Conservation (phyloP, 2,113 vertebrate genomes). For the Seriola quinqueradiata region DNA sequence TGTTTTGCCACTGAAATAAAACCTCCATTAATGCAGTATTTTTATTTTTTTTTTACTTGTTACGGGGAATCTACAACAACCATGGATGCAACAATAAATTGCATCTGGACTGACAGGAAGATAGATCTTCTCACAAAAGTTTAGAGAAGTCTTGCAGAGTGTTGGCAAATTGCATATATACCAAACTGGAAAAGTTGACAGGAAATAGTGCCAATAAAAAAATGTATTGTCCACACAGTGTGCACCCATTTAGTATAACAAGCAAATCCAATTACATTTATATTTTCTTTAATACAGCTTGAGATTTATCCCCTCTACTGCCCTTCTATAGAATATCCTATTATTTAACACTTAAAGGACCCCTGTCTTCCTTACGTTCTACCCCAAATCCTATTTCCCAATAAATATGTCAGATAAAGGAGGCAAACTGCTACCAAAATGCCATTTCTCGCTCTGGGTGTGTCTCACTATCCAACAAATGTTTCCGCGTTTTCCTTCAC, state of each 20-base stretch:
- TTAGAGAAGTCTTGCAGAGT: neutral
- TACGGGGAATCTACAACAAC: neutral
- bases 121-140: slow-evolving; percentile 6
- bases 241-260: slow-evolving; percentile 6
- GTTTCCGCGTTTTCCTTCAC: neutral
- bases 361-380: too few relatives aligned
- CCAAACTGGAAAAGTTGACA: neutral
- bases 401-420: neutral
- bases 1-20: slow-evolving; percentile 15
- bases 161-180: slow-evolving; percentile 1
- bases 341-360: neutral
- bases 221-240: neutral
- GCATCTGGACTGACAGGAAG: neutral
- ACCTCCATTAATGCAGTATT: neutral
- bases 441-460: neutral
- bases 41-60: neutral
- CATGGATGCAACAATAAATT: slow-evolving; percentile 16
- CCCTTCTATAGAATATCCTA: neutral
- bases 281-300: neutral
- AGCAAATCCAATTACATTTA: slow-evolving; percentile 25
- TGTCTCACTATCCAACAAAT: slow-evolving; percentile 9
- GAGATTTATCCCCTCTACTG: neutral
- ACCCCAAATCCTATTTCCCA: neutral
- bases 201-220: slow-evolving; percentile 1
- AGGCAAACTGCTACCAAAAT: neutral